Conservation (phyloP, 2,888 invertebrate species). For the Napeogenes inachia region DNA sequence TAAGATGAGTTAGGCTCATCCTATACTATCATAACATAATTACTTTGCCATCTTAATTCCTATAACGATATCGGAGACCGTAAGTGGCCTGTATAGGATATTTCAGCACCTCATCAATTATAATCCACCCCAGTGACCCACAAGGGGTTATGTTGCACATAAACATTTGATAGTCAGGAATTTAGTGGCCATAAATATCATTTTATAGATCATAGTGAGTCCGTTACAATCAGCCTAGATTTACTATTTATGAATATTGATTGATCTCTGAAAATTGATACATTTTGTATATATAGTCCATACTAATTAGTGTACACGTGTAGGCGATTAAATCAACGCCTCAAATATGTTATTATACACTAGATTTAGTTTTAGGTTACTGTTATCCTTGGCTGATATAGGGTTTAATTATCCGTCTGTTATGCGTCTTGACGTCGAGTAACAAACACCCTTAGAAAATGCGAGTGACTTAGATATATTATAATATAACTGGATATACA, state of each 20-base stretch:
- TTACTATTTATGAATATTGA: background rate
- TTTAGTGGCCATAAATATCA: constrained; percentile 2
- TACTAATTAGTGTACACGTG: background rate
- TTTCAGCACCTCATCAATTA: constrained; percentile 2
- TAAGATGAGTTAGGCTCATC: too few relatives aligned
- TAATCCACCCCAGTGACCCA: background rate
- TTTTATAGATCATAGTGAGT: constrained; percentile 3
- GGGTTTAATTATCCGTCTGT: too few relatives aligned
- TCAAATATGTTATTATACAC: too few relatives aligned
- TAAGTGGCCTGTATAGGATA: background rate
- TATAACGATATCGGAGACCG: background rate
- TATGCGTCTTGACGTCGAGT: too few relatives aligned
- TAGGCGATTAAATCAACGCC: too few relatives aligned
- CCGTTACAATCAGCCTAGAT: constrained; percentile 3
- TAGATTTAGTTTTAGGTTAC: too few relatives aligned
- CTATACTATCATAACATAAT: background rate
- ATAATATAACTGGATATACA: too few relatives aligned
- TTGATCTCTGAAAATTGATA: background rate
- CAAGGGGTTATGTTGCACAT: background rate
- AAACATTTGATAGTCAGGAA: constrained; percentile 2
- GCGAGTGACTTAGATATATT: too few relatives aligned
- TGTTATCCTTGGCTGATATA: too few relatives aligned
- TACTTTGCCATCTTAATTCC: background rate
- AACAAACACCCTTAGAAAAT: too few relatives aligned
- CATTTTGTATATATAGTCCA: background rate